Evolutionary conservation across 2,113 vertebrate genomes (phyloP).

Genomic region (Sula dactylatra): DNA sequence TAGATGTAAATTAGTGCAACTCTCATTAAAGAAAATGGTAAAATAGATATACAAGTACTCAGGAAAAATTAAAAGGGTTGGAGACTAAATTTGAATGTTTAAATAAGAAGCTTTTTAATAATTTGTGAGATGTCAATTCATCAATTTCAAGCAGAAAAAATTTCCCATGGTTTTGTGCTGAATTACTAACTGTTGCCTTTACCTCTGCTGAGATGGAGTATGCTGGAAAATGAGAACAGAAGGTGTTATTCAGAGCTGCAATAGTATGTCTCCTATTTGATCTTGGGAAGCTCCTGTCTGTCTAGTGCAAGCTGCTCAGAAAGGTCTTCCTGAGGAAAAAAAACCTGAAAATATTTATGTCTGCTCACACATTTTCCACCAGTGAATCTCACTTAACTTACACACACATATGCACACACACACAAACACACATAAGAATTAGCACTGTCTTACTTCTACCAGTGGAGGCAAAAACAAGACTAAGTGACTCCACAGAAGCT

Average conservation of each 20-base stretch:
- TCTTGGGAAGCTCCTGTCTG: not conserved
- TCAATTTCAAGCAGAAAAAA: not conserved
- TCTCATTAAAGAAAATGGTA: not conserved
- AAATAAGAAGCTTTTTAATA: not conserved
- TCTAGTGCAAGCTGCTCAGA: not conserved
- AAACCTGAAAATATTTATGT: not conserved
- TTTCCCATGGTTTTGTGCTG: not conserved
- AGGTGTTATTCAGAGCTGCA: not conserved
- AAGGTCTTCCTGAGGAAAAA: not conserved
- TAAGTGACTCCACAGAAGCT: too few relatives aligned
- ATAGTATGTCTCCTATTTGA: not conserved
- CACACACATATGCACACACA: too few relatives aligned
- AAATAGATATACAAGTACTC: not conserved
- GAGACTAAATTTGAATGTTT: not conserved
- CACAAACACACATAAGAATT: too few relatives aligned
- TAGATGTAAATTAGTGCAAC: not conserved
- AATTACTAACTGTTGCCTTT: not conserved
- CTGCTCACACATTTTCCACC: not conserved
- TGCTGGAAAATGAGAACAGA: not conserved
- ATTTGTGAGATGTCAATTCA: not conserved
- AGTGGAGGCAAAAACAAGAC: too few relatives aligned
- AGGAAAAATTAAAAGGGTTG: not conserved
- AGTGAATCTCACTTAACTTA: not conserved
- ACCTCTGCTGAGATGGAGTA: not conserved
- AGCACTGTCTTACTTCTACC: too few relatives aligned